Evolutionary conservation across 2,797 vertebrate genomes (phyloP).

Genomic region (Tympanoctomys barrerae): DNA sequence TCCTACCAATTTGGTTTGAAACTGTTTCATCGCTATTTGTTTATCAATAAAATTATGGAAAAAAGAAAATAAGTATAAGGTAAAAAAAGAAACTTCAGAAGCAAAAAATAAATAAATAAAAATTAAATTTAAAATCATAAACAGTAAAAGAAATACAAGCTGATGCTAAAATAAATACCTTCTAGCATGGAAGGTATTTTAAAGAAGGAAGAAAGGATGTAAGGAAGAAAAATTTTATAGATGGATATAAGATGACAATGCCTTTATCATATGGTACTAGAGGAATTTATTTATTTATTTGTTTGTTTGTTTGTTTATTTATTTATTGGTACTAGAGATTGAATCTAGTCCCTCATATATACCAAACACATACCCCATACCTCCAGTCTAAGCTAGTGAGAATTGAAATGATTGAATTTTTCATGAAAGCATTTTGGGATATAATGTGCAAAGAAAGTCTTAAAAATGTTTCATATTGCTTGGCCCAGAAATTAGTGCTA

Average conservation of each 20-base stretch:
- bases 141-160: slow-evolving; percentile 41
- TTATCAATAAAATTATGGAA: too few relatives aligned
- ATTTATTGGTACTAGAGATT: background rate
- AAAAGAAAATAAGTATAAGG: too few relatives aligned
- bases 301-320: background rate
- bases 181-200: background rate
- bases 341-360: background rate
- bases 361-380: background rate
- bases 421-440: slow-evolving; percentile 44
- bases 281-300: background rate
- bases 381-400: background rate
- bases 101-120: too few relatives aligned
- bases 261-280: background rate
- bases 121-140: background rate
- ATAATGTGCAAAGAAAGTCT: background rate
- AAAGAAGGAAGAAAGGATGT: too few relatives aligned
- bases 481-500: background rate
- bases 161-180: background rate
- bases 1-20: too few relatives aligned
- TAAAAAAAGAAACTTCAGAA: too few relatives aligned
- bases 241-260: background rate
- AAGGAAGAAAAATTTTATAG: background rate
- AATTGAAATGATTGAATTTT: slow-evolving; percentile 34
- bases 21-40: too few relatives aligned
- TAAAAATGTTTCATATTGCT: slow-evolving; percentile 7